These are phyloP conservation scores for Petrophora chlorosata DNA, from an alignment of 2,888 invertebrate genomes.

Conservation along the genomic window DNA sequence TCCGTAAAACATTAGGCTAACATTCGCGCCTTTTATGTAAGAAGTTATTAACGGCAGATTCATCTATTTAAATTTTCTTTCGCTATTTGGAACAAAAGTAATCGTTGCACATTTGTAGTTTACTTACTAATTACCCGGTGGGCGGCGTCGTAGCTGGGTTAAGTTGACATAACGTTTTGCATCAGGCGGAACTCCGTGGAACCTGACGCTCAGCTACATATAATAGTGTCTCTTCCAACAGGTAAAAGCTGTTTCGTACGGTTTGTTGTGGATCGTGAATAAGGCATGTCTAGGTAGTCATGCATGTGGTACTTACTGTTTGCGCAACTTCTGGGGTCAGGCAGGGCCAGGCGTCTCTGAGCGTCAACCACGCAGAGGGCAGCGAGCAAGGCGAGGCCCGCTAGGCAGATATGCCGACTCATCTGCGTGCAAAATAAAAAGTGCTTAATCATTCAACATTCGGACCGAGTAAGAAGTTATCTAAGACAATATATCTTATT, in stretches of 20 bases:
- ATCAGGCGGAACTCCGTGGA: not conserved
- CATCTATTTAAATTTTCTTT: not conserved
- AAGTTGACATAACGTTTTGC: slow-evolving; percentile 8
- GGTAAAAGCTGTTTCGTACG: too few species aligned
- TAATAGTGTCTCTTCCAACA: not conserved
- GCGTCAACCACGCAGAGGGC: slow-evolving; percentile 89
- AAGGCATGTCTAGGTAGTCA: not conserved
- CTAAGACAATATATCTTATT: too few species aligned
- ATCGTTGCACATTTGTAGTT: not conserved
- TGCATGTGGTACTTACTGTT: slow-evolving; percentile 87
- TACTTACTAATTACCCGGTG: not conserved
- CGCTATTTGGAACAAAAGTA: slow-evolving; percentile 5
- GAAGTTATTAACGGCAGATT: slow-evolving; percentile 4
- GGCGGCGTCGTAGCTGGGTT: not conserved
- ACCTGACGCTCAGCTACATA: not conserved
- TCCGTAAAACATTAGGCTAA: slow-evolving; percentile 5
- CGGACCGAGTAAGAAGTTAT: too few species aligned
- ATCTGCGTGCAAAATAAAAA: slow-evolving; percentile 56
- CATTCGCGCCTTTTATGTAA: slow-evolving; percentile 12
- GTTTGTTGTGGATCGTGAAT: not conserved
- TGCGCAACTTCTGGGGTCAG: slow-evolving; percentile 94
- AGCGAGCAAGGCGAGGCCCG: slow-evolving; percentile 73
- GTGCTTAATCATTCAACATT: slow-evolving; percentile 1
- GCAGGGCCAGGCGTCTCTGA: slow-evolving; percentile 92
- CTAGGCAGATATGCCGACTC: slow-evolving; percentile 72